phyloP scores from a whole-genome alignment of 53 echinoderm and acorn worm species.

The Paelopatides confundens region DNA sequence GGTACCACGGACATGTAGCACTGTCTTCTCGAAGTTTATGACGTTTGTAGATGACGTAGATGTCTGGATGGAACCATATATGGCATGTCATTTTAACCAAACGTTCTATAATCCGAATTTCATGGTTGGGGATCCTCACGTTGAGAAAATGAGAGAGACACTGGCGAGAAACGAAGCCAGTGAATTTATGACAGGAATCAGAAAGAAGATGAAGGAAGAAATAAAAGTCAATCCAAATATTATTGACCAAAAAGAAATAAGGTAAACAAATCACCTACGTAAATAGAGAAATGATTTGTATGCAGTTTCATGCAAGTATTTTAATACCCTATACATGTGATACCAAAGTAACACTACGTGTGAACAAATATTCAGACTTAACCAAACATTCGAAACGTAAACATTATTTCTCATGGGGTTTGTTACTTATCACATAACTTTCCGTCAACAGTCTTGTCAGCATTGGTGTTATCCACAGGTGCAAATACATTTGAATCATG shows the following conservation, averaged over 20 bases:
- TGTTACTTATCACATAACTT: too few species aligned
- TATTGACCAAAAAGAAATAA: background rate
- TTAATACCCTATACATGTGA: too few species aligned
- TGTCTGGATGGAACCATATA: constrained; percentile 3
- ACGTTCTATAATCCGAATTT: constrained; percentile 11
- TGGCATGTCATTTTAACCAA: background rate
- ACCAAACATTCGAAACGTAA: too few species aligned
- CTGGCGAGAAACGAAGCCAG: constrained; percentile 9
- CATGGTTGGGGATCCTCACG: background rate
- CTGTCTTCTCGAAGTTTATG: background rate
- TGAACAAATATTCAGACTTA: too few species aligned
- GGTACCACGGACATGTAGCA: constrained; percentile 11
- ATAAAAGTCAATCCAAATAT: background rate
- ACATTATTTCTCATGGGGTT: too few species aligned
- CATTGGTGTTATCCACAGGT: too few species aligned
- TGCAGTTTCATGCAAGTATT: too few species aligned
- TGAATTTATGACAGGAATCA: background rate
- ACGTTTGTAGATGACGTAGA: constrained; percentile 9
- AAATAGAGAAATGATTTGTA: too few species aligned
- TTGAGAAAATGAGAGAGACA: background rate
- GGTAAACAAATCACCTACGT: background rate
- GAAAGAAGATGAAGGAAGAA: background rate
- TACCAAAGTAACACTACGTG: too few species aligned
- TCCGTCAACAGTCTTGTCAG: too few species aligned
- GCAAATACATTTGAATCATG: too few species aligned